Evolutionary conservation across 2,113 vertebrate genomes (phyloP), one percentile per base, ranked within the genome.

Genomic region (Ciconia stormi): DNA sequence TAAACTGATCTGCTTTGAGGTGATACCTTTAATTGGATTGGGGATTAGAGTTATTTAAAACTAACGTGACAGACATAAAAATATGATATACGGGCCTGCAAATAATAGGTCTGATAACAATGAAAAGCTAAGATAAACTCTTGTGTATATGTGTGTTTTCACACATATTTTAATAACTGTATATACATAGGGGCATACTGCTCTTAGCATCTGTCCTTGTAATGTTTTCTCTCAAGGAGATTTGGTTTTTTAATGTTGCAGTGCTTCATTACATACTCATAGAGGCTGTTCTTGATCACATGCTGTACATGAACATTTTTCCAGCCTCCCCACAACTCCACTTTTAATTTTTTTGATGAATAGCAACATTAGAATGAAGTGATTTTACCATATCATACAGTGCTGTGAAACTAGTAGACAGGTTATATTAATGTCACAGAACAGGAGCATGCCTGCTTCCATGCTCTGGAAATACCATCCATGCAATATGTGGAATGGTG

Each of bases 21-120:
- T 87, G 83, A 85, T 81, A 66, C 42, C 55, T 95, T 97, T 81
- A 96, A 98, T 94, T 97, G 93, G 96, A 66, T n/a, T 76, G 70
- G 81, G 95, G 82, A 96, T 90, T 94, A 92, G 93, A 93, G 89
- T 95, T 94, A 77, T 85, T 97, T 97, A 92, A 94, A 80, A 87
- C 53, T 44, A 77, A 82, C 8, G 11, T 85, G 95, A 88, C 56
- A 40, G 6, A 62, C 58, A 93, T 95, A 27, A 70, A 83, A 95
- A 87, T 50, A 59, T 10, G 17, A 76, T 59, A 71, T 8, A 49
- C 25, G 29, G 47, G 42, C 63, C 50, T 90, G 79, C 55, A 88
- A 94, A 71, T 63, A 93, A 62, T 7, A 47, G 34, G 8, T 20
- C 50, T 90, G 82, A 63, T 87, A 86, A 38, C 8, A 77, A 72